Evolutionary conservation across 2,797 vertebrate genomes (phyloP), one percentile per base, ranked within the genome.

Genomic region (Notoglanidium macrostoma): DNA sequence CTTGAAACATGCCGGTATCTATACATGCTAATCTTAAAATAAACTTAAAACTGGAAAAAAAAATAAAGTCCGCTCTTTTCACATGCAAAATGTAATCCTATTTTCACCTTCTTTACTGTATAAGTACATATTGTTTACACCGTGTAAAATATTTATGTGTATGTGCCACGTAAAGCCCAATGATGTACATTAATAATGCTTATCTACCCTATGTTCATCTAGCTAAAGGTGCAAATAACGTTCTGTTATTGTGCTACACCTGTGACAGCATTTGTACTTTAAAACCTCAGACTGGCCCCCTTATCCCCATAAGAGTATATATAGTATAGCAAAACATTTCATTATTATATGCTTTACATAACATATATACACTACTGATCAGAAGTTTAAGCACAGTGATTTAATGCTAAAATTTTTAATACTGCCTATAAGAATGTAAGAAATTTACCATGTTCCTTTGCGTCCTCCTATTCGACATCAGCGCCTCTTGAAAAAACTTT

Each of bases 401-500:
- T 32, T 57, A 78, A 19, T 57, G 29, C 54, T 5, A 55, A 19
- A 10, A 12, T 40, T 80, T n/a, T 44, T 61, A 40, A 26, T 2
- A 26, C 14, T 29, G 6, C 2, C 21, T 73, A 23, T 73, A 73
- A 44, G 70, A 44, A 14, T 29, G 15, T 77, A 54, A 54, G n/a
- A 77, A 55, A 55, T 19, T 10, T 19, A 10, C 17, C n/a, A 77
- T 32, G 76, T 78, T 17, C 11, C 32, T 61, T 46, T 81, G 7
- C 35, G 63, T 81, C 17, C 9, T 23, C 54, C 12, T 2, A 40
- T 46, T 81, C 26, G 40, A 63, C 29, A 81, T 11, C 23, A 84
- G 70, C 4, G 29, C 35, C 51, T 81, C 3, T 40, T 44, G 73
- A 76, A 84, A 51, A 88, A 86, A 89, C 76, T 59, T 85, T 91